Percentiles rank a stretch among this genome's conserved stretches.
These are phyloP conservation scores for Ammodytes marinus DNA, from an alignment of 2,113 vertebrate genomes.

Conservation along the genomic window DNA sequence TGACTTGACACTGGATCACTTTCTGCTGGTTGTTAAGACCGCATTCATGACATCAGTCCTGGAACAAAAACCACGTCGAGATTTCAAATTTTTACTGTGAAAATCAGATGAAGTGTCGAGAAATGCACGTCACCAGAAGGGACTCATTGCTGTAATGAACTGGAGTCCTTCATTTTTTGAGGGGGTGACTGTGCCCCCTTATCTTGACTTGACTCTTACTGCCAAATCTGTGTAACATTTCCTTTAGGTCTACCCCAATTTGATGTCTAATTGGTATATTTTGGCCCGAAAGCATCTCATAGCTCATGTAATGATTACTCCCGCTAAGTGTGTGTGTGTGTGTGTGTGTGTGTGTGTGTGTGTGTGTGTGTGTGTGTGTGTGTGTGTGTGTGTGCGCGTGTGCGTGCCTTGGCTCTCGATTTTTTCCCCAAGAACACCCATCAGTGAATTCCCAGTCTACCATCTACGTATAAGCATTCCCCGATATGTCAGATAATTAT, in stretches of 20 bases:
- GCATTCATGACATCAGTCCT: not conserved
- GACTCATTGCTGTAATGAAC: not conserved
- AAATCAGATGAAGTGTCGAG: conserved; percentile 2
- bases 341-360: conserved; percentile 38
- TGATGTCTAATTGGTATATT: conserved; percentile 52
- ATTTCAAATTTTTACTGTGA: not conserved
- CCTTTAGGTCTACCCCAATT: not conserved
- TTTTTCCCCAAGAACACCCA: conserved; percentile 6
- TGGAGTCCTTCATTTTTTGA: conserved; percentile 14
- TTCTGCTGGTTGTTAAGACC: not conserved
- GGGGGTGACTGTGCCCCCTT: not conserved
- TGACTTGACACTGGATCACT: too few relatives aligned
- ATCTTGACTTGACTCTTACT: not conserved
- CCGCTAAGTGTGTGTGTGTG: conserved; percentile 8
- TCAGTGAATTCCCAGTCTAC: conserved; percentile 35
- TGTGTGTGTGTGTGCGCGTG: conserved; percentile 29
- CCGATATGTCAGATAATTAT: conserved; percentile 42
- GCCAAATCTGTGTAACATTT: not conserved
- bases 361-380: too few relatives aligned
- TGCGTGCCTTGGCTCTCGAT: conserved; percentile 40
- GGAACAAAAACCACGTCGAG: not conserved
- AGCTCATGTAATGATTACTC: conserved; percentile 37
- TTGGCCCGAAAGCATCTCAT: conserved; percentile 32
- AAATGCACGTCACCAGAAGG: conserved; percentile 30
- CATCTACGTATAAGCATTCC: conserved; percentile 12